Percentiles rank a stretch among this genome's conserved stretches.
Conservation (phyloP, 1,140 invertebrate species). For the Dendrolimus kikuchii region DNA sequence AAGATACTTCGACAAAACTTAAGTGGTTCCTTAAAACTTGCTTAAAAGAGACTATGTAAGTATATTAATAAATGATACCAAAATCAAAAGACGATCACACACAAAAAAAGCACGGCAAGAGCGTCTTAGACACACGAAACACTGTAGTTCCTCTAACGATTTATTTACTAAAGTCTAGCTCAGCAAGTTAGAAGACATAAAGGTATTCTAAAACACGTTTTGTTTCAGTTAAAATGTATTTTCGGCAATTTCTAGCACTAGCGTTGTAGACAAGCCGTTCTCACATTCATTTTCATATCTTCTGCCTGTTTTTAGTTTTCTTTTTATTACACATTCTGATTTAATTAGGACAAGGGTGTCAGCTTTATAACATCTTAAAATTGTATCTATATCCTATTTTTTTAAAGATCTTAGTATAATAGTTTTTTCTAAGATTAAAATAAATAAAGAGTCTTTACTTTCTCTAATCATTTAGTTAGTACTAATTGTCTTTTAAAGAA, state of each 20-base stretch:
- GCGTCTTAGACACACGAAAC: conserved; percentile 12
- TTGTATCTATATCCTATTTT: no score
- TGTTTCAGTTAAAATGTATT: neutral
- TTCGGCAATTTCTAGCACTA: neutral
- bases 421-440: no score
- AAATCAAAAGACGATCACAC: conserved; percentile 74
- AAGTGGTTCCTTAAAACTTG: no score
- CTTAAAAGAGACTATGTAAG: no score
- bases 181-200: neutral
- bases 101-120: conserved; percentile 9
- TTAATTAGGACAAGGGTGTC: no score
- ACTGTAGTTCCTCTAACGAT: neutral
- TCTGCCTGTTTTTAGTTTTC: neutral
- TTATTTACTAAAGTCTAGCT: neutral
- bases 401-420: no score
- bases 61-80: neutral
- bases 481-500: no score
- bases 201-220: conserved; percentile 1
- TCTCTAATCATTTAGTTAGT: no score
- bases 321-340: neutral
- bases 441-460: no score
- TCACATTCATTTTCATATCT: neutral
- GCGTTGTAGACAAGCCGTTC: conserved; percentile 2
- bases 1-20: no score
- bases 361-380: no score